Conservation (phyloP, 1,140 invertebrate genomes). For the Fopius arisanus region DNA sequence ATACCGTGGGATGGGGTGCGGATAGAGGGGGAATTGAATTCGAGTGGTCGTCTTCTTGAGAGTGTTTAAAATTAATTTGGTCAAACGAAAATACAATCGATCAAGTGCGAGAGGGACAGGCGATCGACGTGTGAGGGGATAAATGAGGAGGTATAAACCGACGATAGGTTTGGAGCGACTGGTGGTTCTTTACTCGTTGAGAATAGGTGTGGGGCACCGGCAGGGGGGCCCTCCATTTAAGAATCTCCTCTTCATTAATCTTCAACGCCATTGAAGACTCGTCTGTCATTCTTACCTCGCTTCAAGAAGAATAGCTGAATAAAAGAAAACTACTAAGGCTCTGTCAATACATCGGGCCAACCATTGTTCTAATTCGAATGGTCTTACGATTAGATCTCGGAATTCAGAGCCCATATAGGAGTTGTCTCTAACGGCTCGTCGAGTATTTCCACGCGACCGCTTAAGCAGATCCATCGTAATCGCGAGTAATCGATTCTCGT, state of each 20-base stretch:
- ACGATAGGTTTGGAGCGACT: background rate
- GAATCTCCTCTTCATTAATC: slow-evolving; percentile 55
- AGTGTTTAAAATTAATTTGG: slow-evolving; percentile 52
- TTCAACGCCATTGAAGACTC: slow-evolving; percentile 45
- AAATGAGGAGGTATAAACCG: background rate
- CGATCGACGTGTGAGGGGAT: slow-evolving; percentile 32
- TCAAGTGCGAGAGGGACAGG: slow-evolving; percentile 37
- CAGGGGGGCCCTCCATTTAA: slow-evolving; percentile 48
- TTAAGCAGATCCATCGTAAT: slow-evolving; percentile 2
- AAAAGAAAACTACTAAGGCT: background rate
- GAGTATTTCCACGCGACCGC: slow-evolving; percentile 2
- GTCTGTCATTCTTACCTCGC: background rate
- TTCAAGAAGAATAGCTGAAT: background rate
- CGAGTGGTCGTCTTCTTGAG: slow-evolving; percentile 15
- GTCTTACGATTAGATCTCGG: slow-evolving; percentile 42
- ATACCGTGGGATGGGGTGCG: background rate
- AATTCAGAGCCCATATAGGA: background rate
- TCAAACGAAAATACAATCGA: slow-evolving; percentile 50
- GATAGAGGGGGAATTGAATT: background rate
- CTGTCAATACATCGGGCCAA: slow-evolving; percentile 30
- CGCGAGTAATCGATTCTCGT: slow-evolving; percentile 2
- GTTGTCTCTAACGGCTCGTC: background rate
- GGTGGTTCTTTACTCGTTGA: slow-evolving; percentile 15
- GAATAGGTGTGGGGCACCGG: slow-evolving; percentile 45
- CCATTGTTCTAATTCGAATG: slow-evolving; percentile 56